phyloP scores from a whole-genome alignment of 92 coral and sea anemone genomes.

The Muricea muricata region DNA sequence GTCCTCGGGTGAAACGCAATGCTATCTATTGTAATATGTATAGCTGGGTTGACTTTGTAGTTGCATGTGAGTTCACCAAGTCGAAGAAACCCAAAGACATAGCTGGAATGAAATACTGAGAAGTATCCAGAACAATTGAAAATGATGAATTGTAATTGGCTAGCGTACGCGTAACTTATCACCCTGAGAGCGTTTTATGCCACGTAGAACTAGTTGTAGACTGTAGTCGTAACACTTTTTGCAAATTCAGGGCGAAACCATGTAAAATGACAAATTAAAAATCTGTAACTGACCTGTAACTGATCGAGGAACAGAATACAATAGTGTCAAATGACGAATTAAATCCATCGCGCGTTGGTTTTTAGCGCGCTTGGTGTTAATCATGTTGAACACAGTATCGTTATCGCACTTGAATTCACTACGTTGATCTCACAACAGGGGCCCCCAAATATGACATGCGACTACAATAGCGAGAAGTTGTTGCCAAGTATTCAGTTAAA shows the following conservation, averaged over 20 bases:
- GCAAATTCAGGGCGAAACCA: slow-evolving; percentile 53
- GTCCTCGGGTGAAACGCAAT: no score
- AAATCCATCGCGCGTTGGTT: background rate
- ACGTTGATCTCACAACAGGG: background rate
- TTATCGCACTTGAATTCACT: background rate
- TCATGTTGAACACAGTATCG: background rate
- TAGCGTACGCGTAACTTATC: no score
- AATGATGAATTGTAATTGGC: no score
- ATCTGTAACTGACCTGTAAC: slow-evolving; percentile 28
- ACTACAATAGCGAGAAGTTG: slow-evolving; percentile 62
- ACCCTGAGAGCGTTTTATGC: no score
- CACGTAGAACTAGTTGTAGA: slow-evolving; percentile 51
- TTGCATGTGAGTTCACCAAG: no score
- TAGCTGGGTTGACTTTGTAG: no score
- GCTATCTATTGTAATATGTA: no score
- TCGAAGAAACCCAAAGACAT: no score
- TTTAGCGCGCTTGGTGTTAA: slow-evolving; percentile 1
- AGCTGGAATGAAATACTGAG: no score
- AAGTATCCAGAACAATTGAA: no score
- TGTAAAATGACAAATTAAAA: slow-evolving; percentile 44
- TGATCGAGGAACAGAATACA: background rate
- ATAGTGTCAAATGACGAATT: background rate
- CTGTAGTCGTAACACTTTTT: slow-evolving; percentile 45
- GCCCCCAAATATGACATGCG: slow-evolving; percentile 65
- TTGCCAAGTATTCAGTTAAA: no score